Percentiles rank a stretch among this genome's conserved stretches.
phyloP scores from a whole-genome alignment of 2,797 vertebrate species.

The Syncerus caffer region DNA sequence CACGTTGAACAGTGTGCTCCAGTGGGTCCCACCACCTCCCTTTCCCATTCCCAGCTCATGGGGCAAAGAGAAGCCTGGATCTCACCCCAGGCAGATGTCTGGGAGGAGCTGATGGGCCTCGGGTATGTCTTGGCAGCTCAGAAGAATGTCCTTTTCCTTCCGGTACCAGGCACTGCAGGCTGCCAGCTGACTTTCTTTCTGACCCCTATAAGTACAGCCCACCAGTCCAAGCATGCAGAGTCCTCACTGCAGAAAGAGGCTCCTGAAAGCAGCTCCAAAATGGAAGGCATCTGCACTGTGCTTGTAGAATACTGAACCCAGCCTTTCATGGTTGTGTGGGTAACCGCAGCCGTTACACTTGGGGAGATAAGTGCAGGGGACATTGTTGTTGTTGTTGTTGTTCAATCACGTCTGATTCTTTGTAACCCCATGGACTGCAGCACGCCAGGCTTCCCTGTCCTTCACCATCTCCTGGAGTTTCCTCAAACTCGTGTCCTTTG shows the following conservation, averaged over 20 bases:
- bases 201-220: not conserved
- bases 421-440: not conserved
- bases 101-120: too few species aligned
- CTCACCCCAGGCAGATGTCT: not conserved
- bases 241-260: not conserved
- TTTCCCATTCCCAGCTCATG: not conserved
- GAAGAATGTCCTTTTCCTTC: not conserved
- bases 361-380: not conserved
- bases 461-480: not conserved
- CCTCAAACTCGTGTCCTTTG: not conserved
- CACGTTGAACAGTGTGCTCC: not conserved
- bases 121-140: not conserved
- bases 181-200: not conserved
- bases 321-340: not conserved
- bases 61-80: not conserved
- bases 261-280: not conserved
- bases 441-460: not conserved
- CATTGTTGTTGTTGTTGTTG: not conserved
- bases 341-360: not conserved
- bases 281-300: not conserved
- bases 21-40: not conserved
- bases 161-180: not conserved
- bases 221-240: not conserved
- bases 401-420: not conserved
- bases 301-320: not conserved